A percentile compares a stretch with the other conserved stretches of the same genome.
These are phyloP conservation scores for Parauchenoglanis punctatus DNA, from an alignment of 2,797 vertebrate species.

Conservation along the genomic window DNA sequence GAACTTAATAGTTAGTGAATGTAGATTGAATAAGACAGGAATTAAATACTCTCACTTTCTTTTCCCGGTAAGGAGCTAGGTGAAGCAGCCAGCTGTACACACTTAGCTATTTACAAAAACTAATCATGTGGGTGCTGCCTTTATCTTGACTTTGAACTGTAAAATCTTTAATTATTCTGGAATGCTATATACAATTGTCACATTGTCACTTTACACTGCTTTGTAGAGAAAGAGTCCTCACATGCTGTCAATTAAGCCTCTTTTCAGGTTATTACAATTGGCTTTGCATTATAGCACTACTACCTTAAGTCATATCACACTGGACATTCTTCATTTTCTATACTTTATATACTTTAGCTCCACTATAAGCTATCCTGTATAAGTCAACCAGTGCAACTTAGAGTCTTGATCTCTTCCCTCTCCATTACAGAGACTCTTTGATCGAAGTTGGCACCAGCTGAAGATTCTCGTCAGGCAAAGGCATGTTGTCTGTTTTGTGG, in stretches of 20 bases:
- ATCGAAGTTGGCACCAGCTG: slow-evolving; percentile 82
- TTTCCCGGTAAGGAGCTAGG: not conserved
- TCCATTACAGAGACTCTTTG: slow-evolving; percentile 71
- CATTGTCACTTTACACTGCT: not conserved
- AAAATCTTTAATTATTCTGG: not conserved
- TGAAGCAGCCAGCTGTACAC: not conserved
- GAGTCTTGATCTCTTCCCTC: not conserved
- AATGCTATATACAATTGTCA: not conserved
- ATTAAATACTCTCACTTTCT: not conserved
- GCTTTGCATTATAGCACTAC: not conserved
- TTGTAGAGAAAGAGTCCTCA: not conserved
- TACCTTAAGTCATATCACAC: not conserved
- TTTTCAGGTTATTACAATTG: not conserved
- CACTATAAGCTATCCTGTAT: not conserved
- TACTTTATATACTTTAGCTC: not conserved
- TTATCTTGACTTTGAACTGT: not conserved
- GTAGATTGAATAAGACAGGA: not conserved
- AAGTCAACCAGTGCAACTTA: not conserved
- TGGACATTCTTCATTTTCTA: not conserved
- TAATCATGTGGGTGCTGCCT: not conserved
- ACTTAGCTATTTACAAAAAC: not conserved
- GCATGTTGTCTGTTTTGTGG: slow-evolving; percentile 71
- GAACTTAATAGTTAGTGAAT: not conserved
- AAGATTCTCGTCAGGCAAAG: slow-evolving; percentile 74
- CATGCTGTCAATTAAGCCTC: not conserved